Evolutionary conservation across 2,113 vertebrate species (phyloP), one percentile per base, ranked within the genome.

Genomic region (Phyllopteryx taeniolatus): DNA sequence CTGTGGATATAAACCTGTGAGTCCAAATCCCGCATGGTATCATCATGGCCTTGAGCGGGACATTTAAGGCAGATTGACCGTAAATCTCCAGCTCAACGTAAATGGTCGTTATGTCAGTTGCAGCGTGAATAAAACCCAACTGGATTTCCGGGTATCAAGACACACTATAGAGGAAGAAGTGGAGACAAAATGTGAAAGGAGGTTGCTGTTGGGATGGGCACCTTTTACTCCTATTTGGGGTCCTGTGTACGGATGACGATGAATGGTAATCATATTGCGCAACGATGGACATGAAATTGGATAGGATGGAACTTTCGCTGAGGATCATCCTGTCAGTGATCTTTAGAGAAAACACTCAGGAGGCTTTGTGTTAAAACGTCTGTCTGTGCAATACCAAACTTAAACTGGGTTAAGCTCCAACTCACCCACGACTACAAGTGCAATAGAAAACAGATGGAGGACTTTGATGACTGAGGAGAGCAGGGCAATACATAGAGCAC

Each of bases 221-320:
- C 81, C 92, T 94, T 85, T 94, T 94, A 64, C 84, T 68, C 79
- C 73, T 77, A 20, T 78, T 88, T 64, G 88, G 77, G 70, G 12
- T 81, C 83, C 87, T 77, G 70, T 82, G 72, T 77, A 81, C 68
- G 75, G 64, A 78, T 70, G 68, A 79, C 67, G 15, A 51, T 14
- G 19, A 53, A 15, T 17, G 15, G 5, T 53, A 6, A 53, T 6
- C 7, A 47, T 47, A 53, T 53, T 53, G 15, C 49, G 15, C 49
- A 17, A 53, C 19, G 19, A 53, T 53, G 3, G 49, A 53, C 35
- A 39, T 39, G 35, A 39, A 39, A 39, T 39, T 39, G 35, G 35
- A 15, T 49, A 49, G 47, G 47, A 12, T 15, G 49, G 15, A 53
- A 53, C 49, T 53, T 53, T 47, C 6, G 46, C 46, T 13, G 46